Evolutionary conservation across 2,797 vertebrate species (phyloP).

Genomic region (Carduelis carduelis): DNA sequence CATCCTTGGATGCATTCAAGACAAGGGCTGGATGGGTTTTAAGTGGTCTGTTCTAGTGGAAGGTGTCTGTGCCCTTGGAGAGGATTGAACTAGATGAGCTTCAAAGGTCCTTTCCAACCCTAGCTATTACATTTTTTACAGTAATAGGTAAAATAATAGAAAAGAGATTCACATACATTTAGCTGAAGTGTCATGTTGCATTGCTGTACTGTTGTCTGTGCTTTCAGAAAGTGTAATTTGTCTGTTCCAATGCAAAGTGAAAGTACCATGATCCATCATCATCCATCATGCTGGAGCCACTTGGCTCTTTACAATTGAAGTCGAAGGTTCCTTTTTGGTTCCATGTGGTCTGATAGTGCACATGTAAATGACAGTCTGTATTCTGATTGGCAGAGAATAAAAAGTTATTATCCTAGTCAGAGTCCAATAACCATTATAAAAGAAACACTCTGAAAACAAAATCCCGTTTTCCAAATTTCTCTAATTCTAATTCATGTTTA

Average conservation of each 20-base stretch:
- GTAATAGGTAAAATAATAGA: not conserved
- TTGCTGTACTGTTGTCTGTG: fast-evolving
- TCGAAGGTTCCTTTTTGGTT: not conserved
- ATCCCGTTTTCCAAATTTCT: not conserved
- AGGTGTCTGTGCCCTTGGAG: not conserved
- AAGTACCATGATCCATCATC: not conserved
- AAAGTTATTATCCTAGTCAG: not conserved
- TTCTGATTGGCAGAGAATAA: not conserved
- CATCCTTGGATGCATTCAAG: not conserved
- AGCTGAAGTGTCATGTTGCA: not conserved
- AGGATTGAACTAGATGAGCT: not conserved
- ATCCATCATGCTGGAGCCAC: not conserved
- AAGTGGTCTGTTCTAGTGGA: not conserved
- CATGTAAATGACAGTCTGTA: not conserved
- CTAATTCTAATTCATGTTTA: not conserved
- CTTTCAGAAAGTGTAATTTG: not conserved
- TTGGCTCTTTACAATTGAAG: not conserved
- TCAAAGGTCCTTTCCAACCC: not conserved
- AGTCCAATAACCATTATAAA: not conserved
- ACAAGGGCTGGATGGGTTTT: not conserved
- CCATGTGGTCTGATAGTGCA: not conserved
- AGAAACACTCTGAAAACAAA: not conserved
- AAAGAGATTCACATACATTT: not conserved
- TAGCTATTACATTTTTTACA: not conserved
- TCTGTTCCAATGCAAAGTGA: not conserved